Evolutionary conservation across 1,140 invertebrate genomes (phyloP), one percentile per base, ranked within the genome.

Genomic region (Lithobius niger): DNA sequence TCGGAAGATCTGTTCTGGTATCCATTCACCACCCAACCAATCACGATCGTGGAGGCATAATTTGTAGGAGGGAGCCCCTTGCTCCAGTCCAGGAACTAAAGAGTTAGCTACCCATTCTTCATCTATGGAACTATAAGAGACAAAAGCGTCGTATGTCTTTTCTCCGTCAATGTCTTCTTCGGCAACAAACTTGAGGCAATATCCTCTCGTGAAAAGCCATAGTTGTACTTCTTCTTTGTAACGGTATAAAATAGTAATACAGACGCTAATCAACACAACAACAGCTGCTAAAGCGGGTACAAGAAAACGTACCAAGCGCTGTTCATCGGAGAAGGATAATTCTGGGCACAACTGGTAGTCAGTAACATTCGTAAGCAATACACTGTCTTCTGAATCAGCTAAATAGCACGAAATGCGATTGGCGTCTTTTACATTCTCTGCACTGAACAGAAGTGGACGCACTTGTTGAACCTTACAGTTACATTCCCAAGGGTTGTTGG

Each of bases 51-150:
- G 47, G 4, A 49, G 13, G 19, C 47, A 49, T 22, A 49, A 61
- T 84, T 83, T 10, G 84, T 83, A 57, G 92, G 47, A 18, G 10
- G 24, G 47, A 49, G 24, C 24, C 3, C 24, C 47, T 21, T 81
- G 3, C 54, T 74, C 71, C 22, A 74, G 57, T 25, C 64, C 59
- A 2, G 64, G 61, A 3, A 65, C 66, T 16, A 74, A 58, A 25
- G 64, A 66, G 65, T 93, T 84, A 2, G 85, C 81, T 0, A 94
- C 88, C 75, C 89, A 95, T 13, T 84, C 80, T 66, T 92, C 88
- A 69, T 95, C 90, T 48, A 92, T 88, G 1, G 86, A 86, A 70
- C 87, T 91, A 71, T 95, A 95, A 64, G 87, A 89, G 49, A 95
- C 80, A 69, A 94, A 95, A 13, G 89, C 89, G 65, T 96, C 91